A percentile compares a stretch with the other conserved stretches of the same genome.
phyloP scores from a whole-genome alignment of 2,113 vertebrate species.

The Albula goreensis region DNA sequence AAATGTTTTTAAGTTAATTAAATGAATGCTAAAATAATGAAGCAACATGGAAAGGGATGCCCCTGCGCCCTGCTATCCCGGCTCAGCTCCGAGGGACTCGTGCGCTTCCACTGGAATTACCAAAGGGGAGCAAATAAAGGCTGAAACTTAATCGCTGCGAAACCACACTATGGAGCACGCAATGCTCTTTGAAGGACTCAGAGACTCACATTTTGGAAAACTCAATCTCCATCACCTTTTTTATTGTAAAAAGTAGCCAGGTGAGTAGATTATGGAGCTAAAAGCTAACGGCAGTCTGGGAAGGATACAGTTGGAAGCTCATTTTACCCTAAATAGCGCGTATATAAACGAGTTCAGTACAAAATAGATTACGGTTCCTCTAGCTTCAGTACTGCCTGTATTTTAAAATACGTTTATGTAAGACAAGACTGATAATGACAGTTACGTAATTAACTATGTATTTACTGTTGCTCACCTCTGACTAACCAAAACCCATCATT shows the following conservation, averaged over 20 bases:
- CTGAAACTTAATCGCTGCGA: not conserved
- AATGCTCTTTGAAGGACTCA: not conserved
- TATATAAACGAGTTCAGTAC: not conserved
- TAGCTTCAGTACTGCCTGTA: not conserved
- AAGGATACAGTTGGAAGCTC: not conserved
- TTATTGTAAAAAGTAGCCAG: not conserved
- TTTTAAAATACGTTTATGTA: not conserved
- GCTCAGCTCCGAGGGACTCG: not conserved
- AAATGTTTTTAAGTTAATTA: constrained; percentile 7
- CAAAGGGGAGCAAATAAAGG: constrained; percentile 3
- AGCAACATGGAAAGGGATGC: not conserved
- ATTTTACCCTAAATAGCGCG: not conserved
- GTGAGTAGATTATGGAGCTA: not conserved
- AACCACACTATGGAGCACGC: not conserved
- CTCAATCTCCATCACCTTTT: not conserved
- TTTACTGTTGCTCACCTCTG: not conserved
- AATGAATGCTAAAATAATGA: constrained; percentile 19
- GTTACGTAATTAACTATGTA: not conserved
- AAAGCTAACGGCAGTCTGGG: not conserved
- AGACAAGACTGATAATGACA: not conserved
- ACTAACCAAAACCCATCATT: not conserved
- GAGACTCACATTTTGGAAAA: not conserved
- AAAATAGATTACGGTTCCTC: not conserved
- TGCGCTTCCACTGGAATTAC: not conserved
- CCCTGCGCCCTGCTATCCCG: not conserved